Evolutionary conservation across 2,113 vertebrate species (phyloP).

Genomic region (Haplochromis vanheusdeni): DNA sequence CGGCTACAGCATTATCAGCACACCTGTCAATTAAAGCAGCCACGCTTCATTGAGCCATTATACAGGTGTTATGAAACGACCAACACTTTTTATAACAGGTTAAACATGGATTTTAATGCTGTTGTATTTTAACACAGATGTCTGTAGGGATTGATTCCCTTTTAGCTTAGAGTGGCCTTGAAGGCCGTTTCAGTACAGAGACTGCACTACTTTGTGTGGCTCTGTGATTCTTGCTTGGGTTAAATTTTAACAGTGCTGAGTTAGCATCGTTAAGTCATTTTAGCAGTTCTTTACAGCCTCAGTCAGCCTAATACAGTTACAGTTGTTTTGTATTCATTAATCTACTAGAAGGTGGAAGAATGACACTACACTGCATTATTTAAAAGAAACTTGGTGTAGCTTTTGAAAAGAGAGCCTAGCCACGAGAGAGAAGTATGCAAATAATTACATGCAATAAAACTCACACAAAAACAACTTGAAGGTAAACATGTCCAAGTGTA

Average conservation of each 20-base stretch:
- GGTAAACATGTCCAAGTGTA: background rate
- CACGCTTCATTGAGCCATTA: too few species aligned
- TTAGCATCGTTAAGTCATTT: background rate
- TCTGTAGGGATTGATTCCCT: background rate
- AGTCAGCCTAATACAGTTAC: background rate
- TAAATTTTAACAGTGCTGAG: background rate
- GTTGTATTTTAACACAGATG: background rate
- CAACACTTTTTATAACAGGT: background rate
- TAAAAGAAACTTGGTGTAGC: background rate
- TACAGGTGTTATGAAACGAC: background rate
- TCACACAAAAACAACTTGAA: background rate
- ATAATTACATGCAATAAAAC: background rate
- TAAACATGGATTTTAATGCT: background rate
- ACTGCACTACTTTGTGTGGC: background rate
- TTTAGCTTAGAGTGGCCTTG: background rate
- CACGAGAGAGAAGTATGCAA: background rate
- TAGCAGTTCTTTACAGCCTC: background rate
- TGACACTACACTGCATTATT: background rate
- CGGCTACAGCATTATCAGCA: background rate
- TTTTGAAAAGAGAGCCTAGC: background rate
- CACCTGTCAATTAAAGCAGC: background rate
- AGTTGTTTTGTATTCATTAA: background rate
- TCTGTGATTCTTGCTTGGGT: background rate
- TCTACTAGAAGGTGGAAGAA: background rate
- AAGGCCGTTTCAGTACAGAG: background rate